Evolutionary conservation across 2,797 vertebrate genomes (phyloP), one percentile per base, ranked within the genome.

Genomic region (Poliocrania exsul): DNA sequence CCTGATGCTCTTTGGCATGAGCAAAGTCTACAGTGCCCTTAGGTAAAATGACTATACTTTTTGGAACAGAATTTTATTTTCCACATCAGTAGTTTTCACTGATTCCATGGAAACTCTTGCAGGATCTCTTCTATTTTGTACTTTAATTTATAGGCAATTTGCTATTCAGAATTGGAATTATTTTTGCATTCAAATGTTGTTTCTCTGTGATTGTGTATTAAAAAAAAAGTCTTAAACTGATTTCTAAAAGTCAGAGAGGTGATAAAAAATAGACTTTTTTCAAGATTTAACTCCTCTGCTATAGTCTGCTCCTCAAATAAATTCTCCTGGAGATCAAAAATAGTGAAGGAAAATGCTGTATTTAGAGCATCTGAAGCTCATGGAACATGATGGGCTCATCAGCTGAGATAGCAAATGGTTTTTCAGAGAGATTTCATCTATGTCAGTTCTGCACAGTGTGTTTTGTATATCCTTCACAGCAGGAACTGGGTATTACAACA

Each of bases 51-150:
- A 81, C 73, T 71, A 88, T 46, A 86, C 44, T 74, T 93, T 92
- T 75, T 88, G 66, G 67, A 82, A 77, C 16, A 73, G 46, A 67
- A 29, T 40, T 92, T 81, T 87, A 73, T 87, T 95, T 91, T 44
- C 74, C 72, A 33, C 2, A 3, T 62, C 72, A 89, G 61, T 85
- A 71, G 26, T 57, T 92, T 83, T 91, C 49, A 81, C 64, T 56
- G 56, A 56, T 88, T 88, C 82, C 81, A 77, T 88, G 86, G 88
- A 96, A 96, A 94, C 77, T 64, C 26, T 54, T 93, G 65, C 24
- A 51, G 50, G 65, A 72, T 42, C 47, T 83, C 42, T 25, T 60
- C 19, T 85, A 15, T 86, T 88, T 95, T 82, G 53, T 58, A n/a
- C 35, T 61, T 89, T 56, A 57, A 57, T 82, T 87, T 86, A 64